phyloP scores from a whole-genome alignment of 2,888 invertebrate species.

The Mimachlamys varia region DNA sequence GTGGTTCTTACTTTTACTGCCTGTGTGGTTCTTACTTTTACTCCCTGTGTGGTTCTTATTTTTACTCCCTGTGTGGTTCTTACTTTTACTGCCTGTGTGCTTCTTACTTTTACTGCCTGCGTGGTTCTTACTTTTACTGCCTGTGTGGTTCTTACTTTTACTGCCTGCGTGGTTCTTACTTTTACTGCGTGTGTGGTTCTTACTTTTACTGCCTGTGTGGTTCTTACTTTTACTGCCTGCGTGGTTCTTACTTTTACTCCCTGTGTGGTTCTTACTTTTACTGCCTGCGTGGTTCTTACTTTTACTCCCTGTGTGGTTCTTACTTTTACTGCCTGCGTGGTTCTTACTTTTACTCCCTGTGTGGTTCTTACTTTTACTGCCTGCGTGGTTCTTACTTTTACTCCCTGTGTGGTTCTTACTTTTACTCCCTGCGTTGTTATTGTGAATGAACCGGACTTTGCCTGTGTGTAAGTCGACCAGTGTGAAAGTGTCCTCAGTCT shows the following conservation, averaged over 20 bases:
- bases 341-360: conserved; percentile 56
- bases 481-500: conserved; percentile 61
- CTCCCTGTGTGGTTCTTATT: conserved; percentile 52
- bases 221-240: no score
- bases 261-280: conserved; percentile 48
- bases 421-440: conserved; percentile 51
- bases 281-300: no score
- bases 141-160: conserved; percentile 59
- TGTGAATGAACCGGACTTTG: conserved; percentile 64
- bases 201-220: conserved; percentile 56
- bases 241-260: conserved; percentile 58
- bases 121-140: conserved; percentile 59
- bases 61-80: conserved; percentile 51
- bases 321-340: no score
- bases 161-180: conserved; percentile 53
- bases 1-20: conserved; percentile 59
- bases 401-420: conserved; percentile 53
- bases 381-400: conserved; percentile 61
- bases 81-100: conserved; percentile 61
- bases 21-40: conserved; percentile 59
- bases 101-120: conserved; percentile 56
- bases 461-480: conserved; percentile 61
- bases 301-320: conserved; percentile 51
- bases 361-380: no score
- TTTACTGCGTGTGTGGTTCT: conserved; percentile 56